A percentile compares a stretch with the other conserved stretches of the same genome.
These are phyloP conservation scores for Pimephales promelas DNA, from an alignment of 2,113 vertebrate genomes.

Conservation along the genomic window DNA sequence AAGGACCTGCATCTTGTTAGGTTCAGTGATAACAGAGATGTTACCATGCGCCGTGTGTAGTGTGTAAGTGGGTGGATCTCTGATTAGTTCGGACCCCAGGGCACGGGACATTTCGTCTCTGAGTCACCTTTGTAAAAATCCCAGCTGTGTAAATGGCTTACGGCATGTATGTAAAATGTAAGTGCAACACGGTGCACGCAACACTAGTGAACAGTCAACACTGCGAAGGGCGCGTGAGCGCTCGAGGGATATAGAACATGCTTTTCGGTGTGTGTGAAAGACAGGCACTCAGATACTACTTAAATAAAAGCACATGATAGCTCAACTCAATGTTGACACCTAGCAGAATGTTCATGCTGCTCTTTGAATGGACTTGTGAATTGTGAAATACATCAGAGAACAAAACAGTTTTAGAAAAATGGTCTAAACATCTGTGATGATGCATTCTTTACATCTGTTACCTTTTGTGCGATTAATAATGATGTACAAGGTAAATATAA, in stretches of 20 bases:
- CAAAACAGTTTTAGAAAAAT: neutral
- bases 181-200: constrained; percentile 56
- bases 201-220: constrained; percentile 63
- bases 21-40: constrained; percentile 50
- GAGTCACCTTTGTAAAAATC: constrained; percentile 71
- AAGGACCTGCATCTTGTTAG: constrained; percentile 40
- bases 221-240: constrained; percentile 60
- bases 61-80: constrained; percentile 61
- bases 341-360: neutral
- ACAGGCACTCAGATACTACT: neutral
- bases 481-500: too few relatives aligned
- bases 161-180: constrained; percentile 73
- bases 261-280: constrained; percentile 16
- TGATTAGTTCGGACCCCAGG: constrained; percentile 68
- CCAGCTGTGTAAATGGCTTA: constrained; percentile 80
- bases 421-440: neutral
- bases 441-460: neutral
- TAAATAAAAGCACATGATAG: neutral
- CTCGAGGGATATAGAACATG: constrained; percentile 7
- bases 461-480: too few relatives aligned
- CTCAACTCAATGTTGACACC: neutral
- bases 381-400: neutral
- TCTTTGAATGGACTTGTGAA: too few relatives aligned
- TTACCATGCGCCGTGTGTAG: constrained; percentile 18
- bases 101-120: constrained; percentile 67